A percentile compares a stretch with the other conserved stretches of the same genome.
Conservation (phyloP, 2,113 vertebrate species). For the Argyrosomus japonicus region DNA sequence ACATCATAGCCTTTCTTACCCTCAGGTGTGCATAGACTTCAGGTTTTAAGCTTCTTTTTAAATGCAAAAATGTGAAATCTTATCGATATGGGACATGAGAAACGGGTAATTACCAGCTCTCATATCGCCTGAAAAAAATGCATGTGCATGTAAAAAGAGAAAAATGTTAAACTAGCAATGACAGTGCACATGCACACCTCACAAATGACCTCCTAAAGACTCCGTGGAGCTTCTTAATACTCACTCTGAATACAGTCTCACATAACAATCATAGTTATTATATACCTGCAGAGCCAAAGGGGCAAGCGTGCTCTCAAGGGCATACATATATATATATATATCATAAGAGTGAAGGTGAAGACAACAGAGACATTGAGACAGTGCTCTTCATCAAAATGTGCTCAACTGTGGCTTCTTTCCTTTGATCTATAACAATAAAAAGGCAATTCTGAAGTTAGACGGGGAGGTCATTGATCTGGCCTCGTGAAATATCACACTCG, state of each 20-base stretch:
- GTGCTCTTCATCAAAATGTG: constrained; percentile 47
- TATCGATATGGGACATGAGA: no score
- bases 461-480: constrained; percentile 57
- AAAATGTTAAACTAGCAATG: no score
- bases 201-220: background rate
- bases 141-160: no score
- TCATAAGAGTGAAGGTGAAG: constrained; percentile 36
- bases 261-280: no score
- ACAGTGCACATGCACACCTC: background rate
- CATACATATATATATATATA: background rate
- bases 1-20: no score
- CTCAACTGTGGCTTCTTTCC: constrained; percentile 34
- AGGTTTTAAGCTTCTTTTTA: no score
- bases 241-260: background rate
- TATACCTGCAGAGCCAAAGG: background rate
- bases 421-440: constrained; percentile 69
- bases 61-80: no score
- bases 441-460: constrained; percentile 64
- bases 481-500: constrained; percentile 70
- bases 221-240: background rate
- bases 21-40: no score
- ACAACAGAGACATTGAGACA: constrained; percentile 10
- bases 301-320: background rate
- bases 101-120: no score
- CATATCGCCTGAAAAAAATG: no score